Conservation (phyloP, 2,113 vertebrate species). For the Butastur rufipennis region DNA sequence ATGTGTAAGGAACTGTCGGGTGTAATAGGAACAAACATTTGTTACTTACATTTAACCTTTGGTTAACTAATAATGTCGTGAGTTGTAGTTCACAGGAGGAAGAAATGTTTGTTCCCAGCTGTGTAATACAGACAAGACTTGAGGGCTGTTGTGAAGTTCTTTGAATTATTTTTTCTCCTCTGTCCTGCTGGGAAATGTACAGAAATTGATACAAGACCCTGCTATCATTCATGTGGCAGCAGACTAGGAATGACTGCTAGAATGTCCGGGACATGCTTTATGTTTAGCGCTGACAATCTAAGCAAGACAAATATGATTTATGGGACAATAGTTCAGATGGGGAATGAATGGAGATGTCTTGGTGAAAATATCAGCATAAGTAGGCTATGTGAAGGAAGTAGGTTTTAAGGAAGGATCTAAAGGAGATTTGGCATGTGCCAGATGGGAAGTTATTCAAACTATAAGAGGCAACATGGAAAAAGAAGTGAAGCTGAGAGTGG, state of each 20-base stretch:
- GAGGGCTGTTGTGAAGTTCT: slow-evolving; percentile 41
- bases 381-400: slow-evolving; percentile 49
- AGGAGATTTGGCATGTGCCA: slow-evolving; percentile 54
- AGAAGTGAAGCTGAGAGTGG: slow-evolving; percentile 18
- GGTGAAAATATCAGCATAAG: slow-evolving; percentile 53
- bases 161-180: slow-evolving; percentile 60
- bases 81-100: slow-evolving; percentile 38
- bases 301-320: slow-evolving; percentile 67
- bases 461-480: slow-evolving; percentile 38
- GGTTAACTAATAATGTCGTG: slow-evolving; percentile 13
- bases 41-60: slow-evolving; percentile 46
- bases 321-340: slow-evolving; percentile 62
- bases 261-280: slow-evolving; percentile 58
- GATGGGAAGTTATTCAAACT: slow-evolving; percentile 60
- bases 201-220: slow-evolving; percentile 63
- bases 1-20: not conserved
- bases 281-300: slow-evolving; percentile 54
- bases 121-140: slow-evolving; percentile 33
- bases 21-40: not conserved
- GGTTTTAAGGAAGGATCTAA: slow-evolving; percentile 55
- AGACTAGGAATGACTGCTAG: slow-evolving; percentile 48
- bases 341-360: slow-evolving; percentile 63
- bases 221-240: slow-evolving; percentile 60
- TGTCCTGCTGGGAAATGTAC: slow-evolving; percentile 72
- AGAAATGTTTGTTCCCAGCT: slow-evolving; percentile 56